A percentile compares a stretch with the other conserved stretches of the same genome.
phyloP scores from a whole-genome alignment of 2,888 invertebrate species.

The Parnassius orleans region DNA sequence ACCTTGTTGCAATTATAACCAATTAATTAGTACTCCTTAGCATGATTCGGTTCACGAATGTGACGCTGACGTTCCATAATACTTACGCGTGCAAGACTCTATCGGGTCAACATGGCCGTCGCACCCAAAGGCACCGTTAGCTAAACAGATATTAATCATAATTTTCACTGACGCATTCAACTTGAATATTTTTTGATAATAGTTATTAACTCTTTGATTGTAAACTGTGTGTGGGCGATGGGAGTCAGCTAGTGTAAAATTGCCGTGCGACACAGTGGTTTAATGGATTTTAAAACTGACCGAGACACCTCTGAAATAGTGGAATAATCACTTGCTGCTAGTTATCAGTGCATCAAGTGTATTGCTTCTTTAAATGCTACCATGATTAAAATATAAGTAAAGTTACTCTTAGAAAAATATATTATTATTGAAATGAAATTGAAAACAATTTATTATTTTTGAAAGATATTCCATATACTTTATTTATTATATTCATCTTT shows the following conservation, averaged over 20 bases:
- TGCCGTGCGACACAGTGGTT: constrained; percentile 70
- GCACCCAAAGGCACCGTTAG: constrained; percentile 62
- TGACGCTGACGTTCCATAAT: not conserved
- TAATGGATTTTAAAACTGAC: constrained; percentile 78
- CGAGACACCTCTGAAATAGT: constrained; percentile 64
- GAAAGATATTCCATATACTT: too few species aligned
- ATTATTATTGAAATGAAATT: too few species aligned
- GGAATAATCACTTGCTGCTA: constrained; percentile 72
- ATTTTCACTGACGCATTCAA: constrained; percentile 74
- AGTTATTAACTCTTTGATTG: constrained; percentile 74
- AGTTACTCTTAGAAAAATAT: too few species aligned
- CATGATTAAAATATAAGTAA: too few species aligned
- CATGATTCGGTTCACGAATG: constrained; percentile 5
- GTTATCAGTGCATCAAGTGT: constrained; percentile 30
- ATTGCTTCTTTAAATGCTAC: too few species aligned
- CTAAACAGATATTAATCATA: constrained; percentile 80
- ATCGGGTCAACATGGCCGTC: constrained; percentile 22
- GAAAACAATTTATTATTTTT: too few species aligned
- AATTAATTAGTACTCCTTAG: constrained; percentile 12
- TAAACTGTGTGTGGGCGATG: constrained; percentile 69
- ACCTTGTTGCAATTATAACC: constrained; percentile 1
- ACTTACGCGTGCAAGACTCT: constrained; percentile 9
- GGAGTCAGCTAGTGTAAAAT: constrained; percentile 72
- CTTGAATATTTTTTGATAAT: constrained; percentile 71
- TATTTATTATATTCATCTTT: too few species aligned